These are phyloP conservation scores for Drosophila repletoides DNA, from an alignment of 1,140 invertebrate species.

Conservation along the genomic window DNA sequence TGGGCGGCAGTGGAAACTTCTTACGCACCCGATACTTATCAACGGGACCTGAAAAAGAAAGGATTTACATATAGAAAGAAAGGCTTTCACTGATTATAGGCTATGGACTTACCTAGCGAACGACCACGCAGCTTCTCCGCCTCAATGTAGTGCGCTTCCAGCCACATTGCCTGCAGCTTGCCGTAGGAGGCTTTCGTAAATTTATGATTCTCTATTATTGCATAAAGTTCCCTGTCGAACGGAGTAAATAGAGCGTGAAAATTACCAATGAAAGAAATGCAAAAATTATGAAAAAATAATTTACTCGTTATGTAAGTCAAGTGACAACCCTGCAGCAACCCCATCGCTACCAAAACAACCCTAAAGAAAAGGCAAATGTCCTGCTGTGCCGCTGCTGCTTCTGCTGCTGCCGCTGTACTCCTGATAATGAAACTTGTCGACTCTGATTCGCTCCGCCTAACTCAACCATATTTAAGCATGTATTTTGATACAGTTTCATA, in stretches of 20 bases:
- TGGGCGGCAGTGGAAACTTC: conserved; percentile 99
- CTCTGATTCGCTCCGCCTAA: background rate
- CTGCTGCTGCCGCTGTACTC: background rate
- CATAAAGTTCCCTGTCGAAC: conserved; percentile 91
- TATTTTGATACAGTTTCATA: conserved; percentile 77
- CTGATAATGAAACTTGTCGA: too few species aligned
- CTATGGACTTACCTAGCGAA: conserved; percentile 87
- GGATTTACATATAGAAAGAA: background rate
- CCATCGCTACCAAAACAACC: background rate
- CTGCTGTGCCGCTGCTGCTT: conserved; percentile 19
- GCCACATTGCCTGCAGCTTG: conserved; percentile 98
- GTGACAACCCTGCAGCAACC: too few species aligned
- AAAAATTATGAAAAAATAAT: background rate
- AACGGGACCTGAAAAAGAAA: conserved; percentile 88
- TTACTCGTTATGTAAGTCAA: conserved; percentile 1
- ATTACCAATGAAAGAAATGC: conserved; percentile 15
- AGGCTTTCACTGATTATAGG: too few species aligned
- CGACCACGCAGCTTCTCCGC: conserved; percentile 97
- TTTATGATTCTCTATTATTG: conserved; percentile 97
- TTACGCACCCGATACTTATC: conserved; percentile 99
- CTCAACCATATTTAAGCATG: conserved; percentile 46
- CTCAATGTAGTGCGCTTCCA: conserved; percentile 99
- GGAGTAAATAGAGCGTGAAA: background rate
- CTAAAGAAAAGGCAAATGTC: conserved; percentile 7
- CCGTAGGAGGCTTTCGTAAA: conserved; percentile 98